These are phyloP conservation scores for Pangasius larnaudii DNA, from an alignment of 2,797 vertebrate species.

Conservation along the genomic window DNA sequence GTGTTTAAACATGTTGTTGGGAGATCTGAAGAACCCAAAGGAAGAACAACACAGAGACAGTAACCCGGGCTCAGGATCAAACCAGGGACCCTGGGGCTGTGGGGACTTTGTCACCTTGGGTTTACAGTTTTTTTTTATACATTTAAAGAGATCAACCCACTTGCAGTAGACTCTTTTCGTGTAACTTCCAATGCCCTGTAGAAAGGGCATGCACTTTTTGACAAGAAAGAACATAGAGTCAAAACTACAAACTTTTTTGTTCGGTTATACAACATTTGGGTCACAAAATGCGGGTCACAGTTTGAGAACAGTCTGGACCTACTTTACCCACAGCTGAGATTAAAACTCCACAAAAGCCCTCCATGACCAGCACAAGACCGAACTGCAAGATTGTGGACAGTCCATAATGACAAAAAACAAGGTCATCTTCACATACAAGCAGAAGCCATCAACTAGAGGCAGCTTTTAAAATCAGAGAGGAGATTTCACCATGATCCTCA, in stretches of 20 bases:
- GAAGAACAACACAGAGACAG: background rate
- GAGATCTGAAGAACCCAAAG: background rate
- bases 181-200: background rate
- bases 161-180: background rate
- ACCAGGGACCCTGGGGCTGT: background rate
- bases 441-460: background rate
- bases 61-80: background rate
- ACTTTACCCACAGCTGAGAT: background rate
- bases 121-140: background rate
- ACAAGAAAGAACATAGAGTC: background rate
- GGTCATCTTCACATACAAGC: background rate
- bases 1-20: background rate
- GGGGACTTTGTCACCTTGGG: background rate
- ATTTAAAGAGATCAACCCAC: background rate
- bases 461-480: background rate
- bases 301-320: background rate
- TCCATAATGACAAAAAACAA: background rate
- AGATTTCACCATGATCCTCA: conserved; percentile 4
- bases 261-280: background rate
- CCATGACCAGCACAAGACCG: background rate
- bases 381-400: background rate
- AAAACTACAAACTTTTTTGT: background rate
- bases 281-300: background rate
- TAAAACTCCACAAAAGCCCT: background rate
- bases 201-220: background rate